These are phyloP conservation scores for Campylomormyrus numenius DNA, from an alignment of 2,113 vertebrate genomes.

Conservation along the genomic window DNA sequence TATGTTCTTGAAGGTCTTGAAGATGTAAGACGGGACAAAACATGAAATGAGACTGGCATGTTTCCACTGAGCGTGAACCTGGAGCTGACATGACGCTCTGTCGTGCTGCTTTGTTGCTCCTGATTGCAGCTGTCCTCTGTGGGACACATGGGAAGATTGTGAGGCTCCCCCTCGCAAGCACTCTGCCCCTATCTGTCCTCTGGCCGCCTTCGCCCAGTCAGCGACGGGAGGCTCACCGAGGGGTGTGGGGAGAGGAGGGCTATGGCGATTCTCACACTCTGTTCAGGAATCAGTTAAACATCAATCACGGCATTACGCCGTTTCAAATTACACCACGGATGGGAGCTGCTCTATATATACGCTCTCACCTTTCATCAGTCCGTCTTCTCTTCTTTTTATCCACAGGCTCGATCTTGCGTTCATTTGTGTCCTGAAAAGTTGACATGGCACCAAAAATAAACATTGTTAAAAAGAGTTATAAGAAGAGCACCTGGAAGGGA, in stretches of 20 bases:
- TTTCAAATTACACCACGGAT: slow-evolving; percentile 14
- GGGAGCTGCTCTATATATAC: neutral
- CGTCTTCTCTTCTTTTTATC: neutral
- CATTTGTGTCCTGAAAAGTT: slow-evolving; percentile 3
- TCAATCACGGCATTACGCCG: slow-evolving; percentile 2
- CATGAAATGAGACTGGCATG: neutral
- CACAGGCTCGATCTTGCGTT: neutral
- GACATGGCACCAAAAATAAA: neutral
- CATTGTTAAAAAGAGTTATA: neutral
- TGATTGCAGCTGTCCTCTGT: neutral
- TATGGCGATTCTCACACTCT: slow-evolving; percentile 10
- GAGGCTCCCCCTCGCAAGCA: neutral
- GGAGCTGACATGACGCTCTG: neutral
- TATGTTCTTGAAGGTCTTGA: neutral
- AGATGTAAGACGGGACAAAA: neutral
- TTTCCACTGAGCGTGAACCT: neutral
- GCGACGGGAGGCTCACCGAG: neutral
- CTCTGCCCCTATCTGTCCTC: neutral
- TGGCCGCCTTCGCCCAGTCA: neutral
- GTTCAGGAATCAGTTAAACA: slow-evolving; percentile 22
- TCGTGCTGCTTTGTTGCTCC: neutral
- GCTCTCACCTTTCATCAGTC: neutral
- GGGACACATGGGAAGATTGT: neutral
- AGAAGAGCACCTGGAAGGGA: neutral
- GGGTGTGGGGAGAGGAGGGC: slow-evolving; percentile 1